These are phyloP conservation scores for Aleiodes alternator DNA, from an alignment of 2,888 invertebrate species.

Conservation along the genomic window DNA sequence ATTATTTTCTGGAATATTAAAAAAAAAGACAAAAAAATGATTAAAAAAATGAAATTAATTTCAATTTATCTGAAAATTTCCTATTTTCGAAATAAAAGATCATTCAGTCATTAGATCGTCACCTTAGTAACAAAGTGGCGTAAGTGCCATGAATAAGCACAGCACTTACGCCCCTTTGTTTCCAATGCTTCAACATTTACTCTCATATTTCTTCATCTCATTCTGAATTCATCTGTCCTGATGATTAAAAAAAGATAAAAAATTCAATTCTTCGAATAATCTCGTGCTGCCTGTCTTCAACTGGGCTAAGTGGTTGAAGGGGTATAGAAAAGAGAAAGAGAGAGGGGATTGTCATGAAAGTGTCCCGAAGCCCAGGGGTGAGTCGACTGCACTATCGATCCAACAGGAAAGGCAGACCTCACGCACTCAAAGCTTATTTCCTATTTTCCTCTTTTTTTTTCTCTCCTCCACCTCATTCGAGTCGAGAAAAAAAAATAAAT, in stretches of 20 bases:
- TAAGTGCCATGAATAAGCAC: no score
- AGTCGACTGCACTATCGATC: conserved; percentile 66
- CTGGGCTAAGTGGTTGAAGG: conserved; percentile 49
- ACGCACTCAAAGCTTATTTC: conserved; percentile 59
- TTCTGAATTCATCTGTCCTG: not conserved
- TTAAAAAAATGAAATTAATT: no score
- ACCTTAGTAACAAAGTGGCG: no score
- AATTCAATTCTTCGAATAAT: conserved; percentile 63
- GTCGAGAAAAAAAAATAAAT: not conserved
- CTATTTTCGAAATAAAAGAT: no score
- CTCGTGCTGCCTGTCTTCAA: conserved; percentile 59
- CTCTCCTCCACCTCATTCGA: not conserved
- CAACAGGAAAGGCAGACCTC: conserved; percentile 44
- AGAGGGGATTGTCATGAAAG: conserved; percentile 22
- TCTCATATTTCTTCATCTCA: no score
- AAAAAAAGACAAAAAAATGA: no score
- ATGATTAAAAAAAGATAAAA: conserved; percentile 8
- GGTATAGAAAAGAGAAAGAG: not conserved
- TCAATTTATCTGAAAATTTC: no score
- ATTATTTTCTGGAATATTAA: no score
- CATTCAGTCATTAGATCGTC: no score
- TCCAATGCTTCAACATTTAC: no score
- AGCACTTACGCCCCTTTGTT: no score
- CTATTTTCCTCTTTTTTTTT: not conserved
- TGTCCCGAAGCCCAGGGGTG: conserved; percentile 22